These are phyloP conservation scores for Megastigmus dorsalis DNA, from an alignment of 2,888 invertebrate genomes.

Conservation along the genomic window DNA sequence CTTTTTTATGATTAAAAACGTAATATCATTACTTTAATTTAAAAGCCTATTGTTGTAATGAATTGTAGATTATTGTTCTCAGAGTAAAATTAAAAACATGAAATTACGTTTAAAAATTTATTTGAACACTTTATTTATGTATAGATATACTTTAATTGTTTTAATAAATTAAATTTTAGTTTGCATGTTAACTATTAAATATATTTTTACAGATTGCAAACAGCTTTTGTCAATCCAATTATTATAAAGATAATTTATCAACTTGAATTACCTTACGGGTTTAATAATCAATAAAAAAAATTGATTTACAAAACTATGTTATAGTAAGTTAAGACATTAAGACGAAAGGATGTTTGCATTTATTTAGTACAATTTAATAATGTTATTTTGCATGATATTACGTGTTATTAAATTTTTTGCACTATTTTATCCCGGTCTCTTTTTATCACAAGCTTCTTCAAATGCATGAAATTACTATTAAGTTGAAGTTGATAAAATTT, in stretches of 20 bases:
- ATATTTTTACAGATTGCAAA: constrained; percentile 32
- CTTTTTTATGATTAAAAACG: constrained; percentile 40
- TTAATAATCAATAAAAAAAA: background rate
- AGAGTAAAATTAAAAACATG: constrained; percentile 15
- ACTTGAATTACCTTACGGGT: background rate
- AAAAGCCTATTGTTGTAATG: background rate
- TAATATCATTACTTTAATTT: constrained; percentile 44
- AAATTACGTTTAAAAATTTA: constrained; percentile 49
- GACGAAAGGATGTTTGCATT: constrained; percentile 42
- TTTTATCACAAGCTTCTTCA: constrained; percentile 50
- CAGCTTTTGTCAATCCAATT: constrained; percentile 19
- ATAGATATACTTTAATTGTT: constrained; percentile 54
- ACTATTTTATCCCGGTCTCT: constrained; percentile 36
- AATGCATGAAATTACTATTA: constrained; percentile 44
- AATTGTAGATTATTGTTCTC: constrained; percentile 40
- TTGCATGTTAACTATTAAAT: constrained; percentile 61
- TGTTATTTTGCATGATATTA: constrained; percentile 45
- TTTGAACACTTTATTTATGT: constrained; percentile 51
- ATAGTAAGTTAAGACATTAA: constrained; percentile 8
- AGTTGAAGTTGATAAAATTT: constrained; percentile 33
- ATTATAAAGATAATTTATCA: background rate
- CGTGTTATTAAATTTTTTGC: constrained; percentile 46
- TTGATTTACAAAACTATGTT: background rate
- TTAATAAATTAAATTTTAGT: constrained; percentile 60
- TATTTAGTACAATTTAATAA: constrained; percentile 25